Base-by-base conservation (phyloP, 2,113 vertebrate genomes). In the Dipodomys spectabilis region DNA sequence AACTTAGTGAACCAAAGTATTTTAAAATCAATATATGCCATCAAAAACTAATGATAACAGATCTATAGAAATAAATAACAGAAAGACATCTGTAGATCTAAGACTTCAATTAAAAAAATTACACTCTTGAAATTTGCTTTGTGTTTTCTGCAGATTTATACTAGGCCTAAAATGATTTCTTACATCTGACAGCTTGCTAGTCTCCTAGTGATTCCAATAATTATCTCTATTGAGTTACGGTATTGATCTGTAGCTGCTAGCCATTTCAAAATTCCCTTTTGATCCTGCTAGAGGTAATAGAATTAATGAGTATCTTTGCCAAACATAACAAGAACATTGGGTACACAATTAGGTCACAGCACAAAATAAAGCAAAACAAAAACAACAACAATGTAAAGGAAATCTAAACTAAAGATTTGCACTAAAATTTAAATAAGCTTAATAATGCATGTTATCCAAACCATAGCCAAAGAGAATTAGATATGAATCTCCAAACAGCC, bases 151-250 rank as follows among this genome's bases (percentile, higher is more conserved):
- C 64, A 92, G 86, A 94, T 96, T 95, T 93, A 95, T 95, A 49
- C 82, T 88, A 88, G 83, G 28, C 81, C 91, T 82, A 81, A 96
- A 96, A 96, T 96, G 94, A 96, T 73, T 96, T 74, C 90, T 97
- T 94, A 88, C 82, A 95, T 92, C 94, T 90, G 91, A 96, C 93
- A 97, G 92, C 85, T 93, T 93, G 92, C 88, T 94, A 67, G 62
- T 93, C 82, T 93, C 71, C 84, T 88, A 95, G 94, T 81, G 90
- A 95, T 96, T 96, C 95, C 82, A 97, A 87, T 96, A 97, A 97
- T 98, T 95, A 97, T 92, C 85, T 93, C 89, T 97, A 95, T 68
- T 95, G 94, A 97, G 95, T 94, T 82, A 83, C 65, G 12, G 73
- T 97, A 96, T 95, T 95, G 95, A 98, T 96, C 94, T 95, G 84